These are phyloP conservation scores for Tillus elongatus DNA, from an alignment of 2,888 invertebrate genomes.

Conservation along the genomic window DNA sequence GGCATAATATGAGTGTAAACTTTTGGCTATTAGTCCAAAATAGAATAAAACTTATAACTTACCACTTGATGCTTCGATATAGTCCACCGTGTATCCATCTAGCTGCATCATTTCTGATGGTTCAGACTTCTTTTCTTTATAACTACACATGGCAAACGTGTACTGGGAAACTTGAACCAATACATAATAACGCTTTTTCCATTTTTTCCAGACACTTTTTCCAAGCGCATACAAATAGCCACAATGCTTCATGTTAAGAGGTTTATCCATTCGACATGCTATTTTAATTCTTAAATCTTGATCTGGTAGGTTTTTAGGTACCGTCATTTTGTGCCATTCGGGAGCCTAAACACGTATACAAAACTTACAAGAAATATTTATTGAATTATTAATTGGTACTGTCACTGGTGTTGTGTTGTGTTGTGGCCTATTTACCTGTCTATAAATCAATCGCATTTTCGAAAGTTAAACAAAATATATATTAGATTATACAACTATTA, in stretches of 20 bases:
- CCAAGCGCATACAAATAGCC: conserved; percentile 87
- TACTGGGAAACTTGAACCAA: conserved; percentile 99
- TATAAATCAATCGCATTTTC: no score
- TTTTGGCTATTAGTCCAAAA: no score
- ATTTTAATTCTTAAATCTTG: conserved; percentile 95
- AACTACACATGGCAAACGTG: conserved; percentile 99
- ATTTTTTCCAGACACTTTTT: conserved; percentile 97
- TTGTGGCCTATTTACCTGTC: no score
- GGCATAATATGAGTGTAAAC: no score
- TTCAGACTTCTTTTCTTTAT: conserved; percentile 98
- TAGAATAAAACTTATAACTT: no score
- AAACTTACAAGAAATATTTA: neutral
- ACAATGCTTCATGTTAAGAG: conserved; percentile 98
- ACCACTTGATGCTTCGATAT: conserved; percentile 94
- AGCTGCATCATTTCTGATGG: conserved; percentile 99
- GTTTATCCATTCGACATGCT: conserved; percentile 97
- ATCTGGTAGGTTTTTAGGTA: conserved; percentile 90
- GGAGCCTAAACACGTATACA: conserved; percentile 59
- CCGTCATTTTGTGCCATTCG: conserved; percentile 97
- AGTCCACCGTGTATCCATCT: conserved; percentile 98
- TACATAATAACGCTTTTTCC: conserved; percentile 98
- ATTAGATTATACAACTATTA: no score
- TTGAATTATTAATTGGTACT: no score
- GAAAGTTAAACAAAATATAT: no score
- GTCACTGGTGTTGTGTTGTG: no score